Conservation (phyloP, 2,797 vertebrate species). For the Myiothlypis chrysogaster region DNA sequence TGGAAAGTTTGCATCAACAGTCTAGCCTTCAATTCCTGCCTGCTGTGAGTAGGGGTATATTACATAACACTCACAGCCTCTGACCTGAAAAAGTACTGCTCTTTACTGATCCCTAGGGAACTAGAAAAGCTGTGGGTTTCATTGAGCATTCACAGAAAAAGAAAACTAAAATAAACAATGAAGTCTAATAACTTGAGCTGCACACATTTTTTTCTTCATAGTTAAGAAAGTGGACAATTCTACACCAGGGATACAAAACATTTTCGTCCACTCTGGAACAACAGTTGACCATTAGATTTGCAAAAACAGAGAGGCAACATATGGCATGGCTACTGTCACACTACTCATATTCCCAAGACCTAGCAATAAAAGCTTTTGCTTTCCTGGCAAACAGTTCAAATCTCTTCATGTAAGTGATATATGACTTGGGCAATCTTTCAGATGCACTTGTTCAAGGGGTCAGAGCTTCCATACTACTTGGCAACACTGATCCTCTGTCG, state of each 20-base stretch:
- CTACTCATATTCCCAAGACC: not conserved
- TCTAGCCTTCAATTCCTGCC: not conserved
- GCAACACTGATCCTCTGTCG: not conserved
- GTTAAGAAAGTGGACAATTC: not conserved
- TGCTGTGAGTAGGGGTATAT: not conserved
- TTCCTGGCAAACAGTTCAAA: not conserved
- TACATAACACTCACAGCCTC: not conserved
- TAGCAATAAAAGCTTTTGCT: not conserved
- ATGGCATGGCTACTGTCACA: not conserved
- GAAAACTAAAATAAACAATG: not conserved
- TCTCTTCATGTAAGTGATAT: not conserved
- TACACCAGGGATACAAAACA: not conserved
- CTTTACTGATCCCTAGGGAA: not conserved
- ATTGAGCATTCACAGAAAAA: not conserved
- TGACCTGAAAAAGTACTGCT: not conserved
- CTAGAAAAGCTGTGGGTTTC: not conserved
- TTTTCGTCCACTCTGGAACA: not conserved
- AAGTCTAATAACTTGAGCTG: not conserved
- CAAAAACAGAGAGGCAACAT: not conserved
- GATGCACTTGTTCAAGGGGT: not conserved
- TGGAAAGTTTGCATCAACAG: not conserved
- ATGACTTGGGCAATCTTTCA: not conserved
- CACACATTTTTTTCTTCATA: not conserved
- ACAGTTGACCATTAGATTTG: not conserved
- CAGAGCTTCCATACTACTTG: not conserved